Conservation (phyloP, 2,113 vertebrate genomes). For the Cettia cetti region DNA sequence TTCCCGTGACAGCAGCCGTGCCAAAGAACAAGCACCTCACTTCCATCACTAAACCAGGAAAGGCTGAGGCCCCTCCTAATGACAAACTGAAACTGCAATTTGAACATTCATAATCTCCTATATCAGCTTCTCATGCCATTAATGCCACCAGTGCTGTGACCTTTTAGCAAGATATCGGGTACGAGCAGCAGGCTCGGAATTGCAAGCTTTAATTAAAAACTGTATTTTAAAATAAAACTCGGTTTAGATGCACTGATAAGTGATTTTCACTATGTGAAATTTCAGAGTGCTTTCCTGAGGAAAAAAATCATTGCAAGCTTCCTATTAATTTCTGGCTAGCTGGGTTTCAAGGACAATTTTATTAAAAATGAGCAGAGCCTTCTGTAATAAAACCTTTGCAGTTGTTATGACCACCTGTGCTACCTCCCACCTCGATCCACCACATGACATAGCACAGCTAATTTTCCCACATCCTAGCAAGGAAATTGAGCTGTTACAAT, state of each 20-base stretch:
- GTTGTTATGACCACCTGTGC: constrained; percentile 52
- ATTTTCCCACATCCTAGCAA: constrained; percentile 34
- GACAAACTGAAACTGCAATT: neutral
- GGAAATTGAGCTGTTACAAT: constrained; percentile 14
- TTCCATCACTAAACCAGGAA: neutral
- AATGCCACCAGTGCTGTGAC: constrained; percentile 26
- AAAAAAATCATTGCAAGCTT: constrained; percentile 30
- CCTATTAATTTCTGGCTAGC: constrained; percentile 38
- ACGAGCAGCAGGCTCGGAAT: constrained; percentile 27
- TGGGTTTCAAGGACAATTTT: constrained; percentile 59
- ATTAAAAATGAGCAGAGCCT: constrained; percentile 48
- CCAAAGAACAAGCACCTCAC: fast-evolving
- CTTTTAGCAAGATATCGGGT: constrained; percentile 54
- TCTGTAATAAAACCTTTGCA: constrained; percentile 35
- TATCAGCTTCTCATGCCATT: constrained; percentile 26
- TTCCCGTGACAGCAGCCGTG: neutral
- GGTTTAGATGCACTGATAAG: constrained; percentile 32
- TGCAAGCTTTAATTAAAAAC: constrained; percentile 61
- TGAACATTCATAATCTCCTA: neutral
- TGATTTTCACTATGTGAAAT: constrained; percentile 22
- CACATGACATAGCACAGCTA: neutral
- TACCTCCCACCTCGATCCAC: neutral
- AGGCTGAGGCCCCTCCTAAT: neutral
- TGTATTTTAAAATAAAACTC: constrained; percentile 53
- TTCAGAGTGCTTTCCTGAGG: neutral